Base-by-base conservation (phyloP, 2,888 invertebrate species). In the Cantharis flavilabris region DNA sequence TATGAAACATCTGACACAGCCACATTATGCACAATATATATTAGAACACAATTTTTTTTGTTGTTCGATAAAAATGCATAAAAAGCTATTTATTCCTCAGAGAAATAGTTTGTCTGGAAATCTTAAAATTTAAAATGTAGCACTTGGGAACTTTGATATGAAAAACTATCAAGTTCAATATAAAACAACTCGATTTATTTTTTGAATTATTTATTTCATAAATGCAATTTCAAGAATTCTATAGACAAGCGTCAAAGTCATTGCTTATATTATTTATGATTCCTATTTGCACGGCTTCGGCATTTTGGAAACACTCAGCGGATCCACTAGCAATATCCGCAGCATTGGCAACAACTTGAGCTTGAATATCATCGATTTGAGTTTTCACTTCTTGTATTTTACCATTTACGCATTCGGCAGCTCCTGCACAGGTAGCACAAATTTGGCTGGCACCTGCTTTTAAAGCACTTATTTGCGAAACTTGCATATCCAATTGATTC, bases 211-310 rank as follows among this genome's bases (percentile, higher is more conserved):
- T 49, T 49, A 49, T 49, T 49, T 49, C 4, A n/a, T 49, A n/a
- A 49, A 13, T 49, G 49, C n/a, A 49, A n/a, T 49, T 49, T 49
- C 7, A 20, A 23, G 62, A 13, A 63, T 18, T 65, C 3, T 65
- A 71, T 62, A 49, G 10, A 63, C 71, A 71, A 26, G 13, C n/a
- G 63, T 71, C 71, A 71, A 71, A 71, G 9, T 71, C 63, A 3
- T 30, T 49, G 1, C 23, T 26, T 23, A 63, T 62, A 26, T 23
- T 71, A 11, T 71, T 63, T 14, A 71, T 71, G 23, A 71, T 23
- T 71, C 26, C n/a, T 4, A 26, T 11, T 14, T 62, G 62, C 13
- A 5, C 10, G 9, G 9, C 16, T 63, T 71, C 9, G 2, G 26
- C 71, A 14, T 67, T 30, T 20, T 67, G 30, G 65, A 26, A 33